These are phyloP conservation scores for Oreonectes daqikongensis DNA, from an alignment of 2,797 vertebrate species.

Conservation along the genomic window DNA sequence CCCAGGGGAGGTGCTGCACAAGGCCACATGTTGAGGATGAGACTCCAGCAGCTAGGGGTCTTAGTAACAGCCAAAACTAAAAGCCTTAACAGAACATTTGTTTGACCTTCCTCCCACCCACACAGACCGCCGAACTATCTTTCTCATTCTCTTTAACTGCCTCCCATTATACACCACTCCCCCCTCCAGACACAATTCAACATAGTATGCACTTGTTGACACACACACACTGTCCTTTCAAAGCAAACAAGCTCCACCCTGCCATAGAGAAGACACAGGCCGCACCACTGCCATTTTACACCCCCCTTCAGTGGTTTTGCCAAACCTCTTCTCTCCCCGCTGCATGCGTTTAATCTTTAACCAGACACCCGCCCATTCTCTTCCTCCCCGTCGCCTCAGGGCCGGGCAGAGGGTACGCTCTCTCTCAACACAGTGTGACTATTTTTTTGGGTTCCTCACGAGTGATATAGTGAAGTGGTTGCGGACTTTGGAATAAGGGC, in stretches of 20 bases:
- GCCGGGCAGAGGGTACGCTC: constrained; percentile 61
- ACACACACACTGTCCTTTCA: constrained; percentile 68
- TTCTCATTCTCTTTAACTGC: constrained; percentile 21
- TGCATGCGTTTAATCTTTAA: constrained; percentile 61
- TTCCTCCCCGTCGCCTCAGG: constrained; percentile 49
- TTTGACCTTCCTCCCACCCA: constrained; percentile 34
- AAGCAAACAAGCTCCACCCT: constrained; percentile 68
- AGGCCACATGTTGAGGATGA: constrained; percentile 17
- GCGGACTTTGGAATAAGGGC: constrained; percentile 34
- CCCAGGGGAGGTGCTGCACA: background rate
- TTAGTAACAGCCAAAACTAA: background rate
- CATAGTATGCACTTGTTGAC: constrained; percentile 49
- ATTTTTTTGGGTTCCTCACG: constrained; percentile 4
- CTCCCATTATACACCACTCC: constrained; percentile 14
- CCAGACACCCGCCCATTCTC: constrained; percentile 46
- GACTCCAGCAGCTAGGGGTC: background rate
- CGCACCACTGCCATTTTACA: constrained; percentile 56
- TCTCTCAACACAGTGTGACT: constrained; percentile 30
- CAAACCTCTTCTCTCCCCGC: constrained; percentile 43
- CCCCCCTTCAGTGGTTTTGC: constrained; percentile 53
- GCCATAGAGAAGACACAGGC: constrained; percentile 58
- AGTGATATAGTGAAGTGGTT: constrained; percentile 7
- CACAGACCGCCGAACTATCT: background rate
- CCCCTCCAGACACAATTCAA: constrained; percentile 5
- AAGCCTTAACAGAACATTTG: constrained; percentile 10